Evolutionary conservation across 2,888 invertebrate species (phyloP).

Genomic region (Siphlonurus alternatus): DNA sequence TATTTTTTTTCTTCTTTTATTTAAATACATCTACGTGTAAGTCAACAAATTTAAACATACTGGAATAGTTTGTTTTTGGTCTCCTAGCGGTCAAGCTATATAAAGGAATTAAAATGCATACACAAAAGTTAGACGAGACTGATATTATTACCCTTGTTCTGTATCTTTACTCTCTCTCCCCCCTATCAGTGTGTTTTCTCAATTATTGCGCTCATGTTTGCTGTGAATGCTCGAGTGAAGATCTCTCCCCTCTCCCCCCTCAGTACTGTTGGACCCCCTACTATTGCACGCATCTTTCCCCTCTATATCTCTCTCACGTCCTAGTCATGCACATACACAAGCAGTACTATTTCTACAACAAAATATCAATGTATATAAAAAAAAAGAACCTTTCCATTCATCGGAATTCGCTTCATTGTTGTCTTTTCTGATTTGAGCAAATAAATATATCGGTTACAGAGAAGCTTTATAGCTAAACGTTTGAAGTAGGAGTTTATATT

Average conservation of each 20-base stretch:
- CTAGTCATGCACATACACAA: background rate
- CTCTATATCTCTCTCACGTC: background rate
- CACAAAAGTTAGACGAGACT: background rate
- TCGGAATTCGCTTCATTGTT: background rate
- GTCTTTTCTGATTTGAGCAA: background rate
- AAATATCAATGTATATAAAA: too few species aligned
- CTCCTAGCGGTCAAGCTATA: background rate
- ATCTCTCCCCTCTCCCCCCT: background rate
- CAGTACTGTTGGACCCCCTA: background rate
- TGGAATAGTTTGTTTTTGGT: background rate
- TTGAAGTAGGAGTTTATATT: background rate
- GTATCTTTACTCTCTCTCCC: background rate
- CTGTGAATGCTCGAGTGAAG: background rate
- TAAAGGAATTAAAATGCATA: background rate
- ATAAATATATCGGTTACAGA: background rate
- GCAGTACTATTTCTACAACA: background rate
- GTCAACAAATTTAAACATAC: too few species aligned
- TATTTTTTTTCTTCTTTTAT: too few species aligned
- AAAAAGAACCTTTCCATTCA: background rate
- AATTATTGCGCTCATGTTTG: constrained; percentile 2
- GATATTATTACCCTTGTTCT: background rate
- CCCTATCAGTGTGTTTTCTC: background rate
- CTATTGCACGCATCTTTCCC: background rate
- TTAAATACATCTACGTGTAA: too few species aligned
- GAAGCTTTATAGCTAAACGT: background rate